These are phyloP conservation scores for Capitella teleta DNA, from an alignment of 1,140 invertebrate species.

Conservation along the genomic window DNA sequence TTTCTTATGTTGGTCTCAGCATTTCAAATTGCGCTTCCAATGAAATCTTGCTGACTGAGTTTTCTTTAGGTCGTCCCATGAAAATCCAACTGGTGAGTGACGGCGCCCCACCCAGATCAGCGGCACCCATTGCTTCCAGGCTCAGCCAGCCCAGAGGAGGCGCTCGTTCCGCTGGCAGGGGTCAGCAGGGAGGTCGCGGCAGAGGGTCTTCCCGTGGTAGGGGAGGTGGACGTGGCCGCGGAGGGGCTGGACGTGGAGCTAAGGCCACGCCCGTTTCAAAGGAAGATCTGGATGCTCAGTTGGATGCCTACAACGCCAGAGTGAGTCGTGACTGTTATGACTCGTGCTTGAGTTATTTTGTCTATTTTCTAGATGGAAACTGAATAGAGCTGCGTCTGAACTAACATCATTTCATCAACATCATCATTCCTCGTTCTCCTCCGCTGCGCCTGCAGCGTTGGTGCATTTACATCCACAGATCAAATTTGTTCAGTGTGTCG, in stretches of 20 bases:
- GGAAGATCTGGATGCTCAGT: constrained; percentile 84
- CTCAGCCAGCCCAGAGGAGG: too few species aligned
- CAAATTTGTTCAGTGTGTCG: too few species aligned
- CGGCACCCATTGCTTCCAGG: constrained; percentile 13
- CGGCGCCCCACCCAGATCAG: constrained; percentile 12
- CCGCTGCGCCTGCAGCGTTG: too few species aligned
- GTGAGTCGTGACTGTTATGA: too few species aligned
- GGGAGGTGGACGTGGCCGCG: constrained; percentile 23
- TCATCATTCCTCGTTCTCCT: too few species aligned
- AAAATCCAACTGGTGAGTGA: constrained; percentile 72
- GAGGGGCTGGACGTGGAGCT: constrained; percentile 30
- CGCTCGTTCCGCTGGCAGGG: background rate
- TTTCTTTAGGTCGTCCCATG: constrained; percentile 67
- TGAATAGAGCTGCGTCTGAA: too few species aligned
- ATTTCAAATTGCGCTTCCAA: too few species aligned
- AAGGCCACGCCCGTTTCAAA: constrained; percentile 55
- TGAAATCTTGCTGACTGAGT: background rate
- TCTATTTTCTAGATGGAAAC: too few species aligned
- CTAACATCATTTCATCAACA: too few species aligned
- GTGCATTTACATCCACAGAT: too few species aligned
- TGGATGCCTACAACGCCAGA: constrained; percentile 88
- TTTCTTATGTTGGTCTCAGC: too few species aligned
- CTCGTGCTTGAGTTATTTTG: too few species aligned
- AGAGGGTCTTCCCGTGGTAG: constrained; percentile 20
- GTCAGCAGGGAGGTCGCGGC: constrained; percentile 32